Evolutionary conservation across 37 sponge, comb jelly and placozoan species (phyloP).

Genomic region (Ianthella basta): DNA sequence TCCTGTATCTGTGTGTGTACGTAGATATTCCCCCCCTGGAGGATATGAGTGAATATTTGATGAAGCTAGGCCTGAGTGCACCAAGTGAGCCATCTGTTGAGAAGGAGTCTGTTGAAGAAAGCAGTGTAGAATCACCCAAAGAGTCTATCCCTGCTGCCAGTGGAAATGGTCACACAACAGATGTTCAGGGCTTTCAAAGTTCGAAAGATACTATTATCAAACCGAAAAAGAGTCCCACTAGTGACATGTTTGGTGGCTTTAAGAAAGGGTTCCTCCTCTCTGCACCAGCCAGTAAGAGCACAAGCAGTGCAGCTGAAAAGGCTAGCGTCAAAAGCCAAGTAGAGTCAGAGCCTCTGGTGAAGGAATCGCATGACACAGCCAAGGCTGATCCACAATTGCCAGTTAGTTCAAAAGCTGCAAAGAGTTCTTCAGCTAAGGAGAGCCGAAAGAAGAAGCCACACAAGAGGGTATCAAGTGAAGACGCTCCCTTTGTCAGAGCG

Average conservation of each 20-base stretch:
- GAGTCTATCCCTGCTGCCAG: neutral
- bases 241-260: slow-evolving; percentile 62
- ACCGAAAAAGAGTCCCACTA: neutral
- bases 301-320: neutral
- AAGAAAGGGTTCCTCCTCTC: slow-evolving; percentile 72
- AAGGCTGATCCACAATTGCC: too few relatives aligned
- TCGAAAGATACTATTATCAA: neutral
- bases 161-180: neutral
- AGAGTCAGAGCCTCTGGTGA: too few relatives aligned
- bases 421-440: too few relatives aligned
- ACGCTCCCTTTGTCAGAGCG: slow-evolving; percentile 28
- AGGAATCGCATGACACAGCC: too few relatives aligned
- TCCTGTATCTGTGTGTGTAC: too few relatives aligned
- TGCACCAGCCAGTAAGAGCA: neutral
- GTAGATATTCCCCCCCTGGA: slow-evolving; percentile 76
- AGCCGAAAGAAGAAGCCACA: neutral
- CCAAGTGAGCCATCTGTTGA: neutral
- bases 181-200: neutral
- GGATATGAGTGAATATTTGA: slow-evolving; percentile 67
- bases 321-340: too few relatives aligned
- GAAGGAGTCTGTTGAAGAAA: neutral
- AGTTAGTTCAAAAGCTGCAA: too few relatives aligned
- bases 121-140: neutral
- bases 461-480: neutral
- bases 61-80: neutral